These are phyloP conservation scores for Petrocephalus schoutedeni DNA, from an alignment of 2,797 vertebrate species.

Conservation along the genomic window DNA sequence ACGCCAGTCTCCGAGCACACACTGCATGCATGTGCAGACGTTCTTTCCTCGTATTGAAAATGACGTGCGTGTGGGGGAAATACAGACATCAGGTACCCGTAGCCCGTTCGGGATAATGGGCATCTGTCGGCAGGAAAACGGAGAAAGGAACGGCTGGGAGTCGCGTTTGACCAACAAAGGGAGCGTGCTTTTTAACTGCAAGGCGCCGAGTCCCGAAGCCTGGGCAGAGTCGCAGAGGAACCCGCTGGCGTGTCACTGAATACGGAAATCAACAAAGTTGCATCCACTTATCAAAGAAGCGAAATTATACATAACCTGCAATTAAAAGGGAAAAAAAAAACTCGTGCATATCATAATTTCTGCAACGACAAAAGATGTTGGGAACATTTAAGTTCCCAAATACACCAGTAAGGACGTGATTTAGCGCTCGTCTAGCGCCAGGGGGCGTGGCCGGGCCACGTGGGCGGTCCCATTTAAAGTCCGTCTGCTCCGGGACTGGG, in stretches of 20 bases:
- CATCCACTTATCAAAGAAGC: neutral
- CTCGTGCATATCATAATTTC: neutral
- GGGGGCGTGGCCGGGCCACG: conserved; percentile 11
- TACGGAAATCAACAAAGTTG: neutral
- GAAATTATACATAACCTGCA: neutral
- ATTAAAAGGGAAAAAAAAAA: neutral
- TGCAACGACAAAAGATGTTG: neutral
- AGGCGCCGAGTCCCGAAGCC: neutral
- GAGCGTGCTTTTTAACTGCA: neutral
- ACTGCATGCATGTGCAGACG: neutral
- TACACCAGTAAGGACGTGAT: neutral
- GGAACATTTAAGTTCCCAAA: neutral
- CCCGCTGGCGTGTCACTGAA: neutral
- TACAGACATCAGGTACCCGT: neutral
- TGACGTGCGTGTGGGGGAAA: neutral
- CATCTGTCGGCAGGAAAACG: neutral
- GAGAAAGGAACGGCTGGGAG: neutral
- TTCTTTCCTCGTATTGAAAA: neutral
- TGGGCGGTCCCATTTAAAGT: conserved; percentile 13
- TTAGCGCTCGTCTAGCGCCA: neutral
- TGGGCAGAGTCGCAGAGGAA: neutral
- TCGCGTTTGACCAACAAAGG: neutral
- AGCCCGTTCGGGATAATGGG: neutral
- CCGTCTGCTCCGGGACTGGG: neutral
- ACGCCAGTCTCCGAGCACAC: neutral